Conservation (phyloP, 2,797 vertebrate genomes). For the Thamnophis elegans region DNA sequence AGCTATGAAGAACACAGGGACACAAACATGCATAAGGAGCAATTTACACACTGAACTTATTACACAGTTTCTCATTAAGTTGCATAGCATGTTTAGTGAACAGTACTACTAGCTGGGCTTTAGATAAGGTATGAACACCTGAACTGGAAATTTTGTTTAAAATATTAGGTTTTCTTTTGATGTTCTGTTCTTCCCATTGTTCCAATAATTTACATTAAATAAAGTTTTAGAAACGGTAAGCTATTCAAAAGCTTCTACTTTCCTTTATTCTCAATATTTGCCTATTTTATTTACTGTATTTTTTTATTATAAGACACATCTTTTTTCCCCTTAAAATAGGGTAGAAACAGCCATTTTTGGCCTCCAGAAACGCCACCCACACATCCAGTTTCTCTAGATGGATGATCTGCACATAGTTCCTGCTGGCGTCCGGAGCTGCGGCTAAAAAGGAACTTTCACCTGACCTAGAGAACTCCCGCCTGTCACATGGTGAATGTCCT, state of each 20-base stretch:
- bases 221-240: neutral
- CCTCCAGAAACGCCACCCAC: too few species aligned
- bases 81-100: neutral
- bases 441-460: too few species aligned
- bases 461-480: too few species aligned
- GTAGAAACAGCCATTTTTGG: too few species aligned
- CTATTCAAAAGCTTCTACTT: neutral
- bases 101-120: neutral
- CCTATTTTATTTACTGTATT: neutral
- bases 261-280: neutral
- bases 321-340: too few species aligned
- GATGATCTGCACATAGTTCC: too few species aligned
- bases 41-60: slow-evolving; percentile 25
- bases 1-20: slow-evolving; percentile 72
- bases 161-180: neutral
- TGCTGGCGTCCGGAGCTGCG: too few species aligned
- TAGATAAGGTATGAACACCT: neutral
- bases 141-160: neutral
- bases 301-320: too few species aligned
- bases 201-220: neutral
- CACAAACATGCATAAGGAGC: slow-evolving; percentile 56
- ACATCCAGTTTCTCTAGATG: too few species aligned
- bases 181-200: neutral
- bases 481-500: too few species aligned
- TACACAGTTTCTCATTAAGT: neutral